A percentile compares a stretch with the other conserved stretches of the same genome.
Conservation (phyloP, 35 echinoderm and acorn worm genomes). For the Hemicentrotus pulcherrimus region DNA sequence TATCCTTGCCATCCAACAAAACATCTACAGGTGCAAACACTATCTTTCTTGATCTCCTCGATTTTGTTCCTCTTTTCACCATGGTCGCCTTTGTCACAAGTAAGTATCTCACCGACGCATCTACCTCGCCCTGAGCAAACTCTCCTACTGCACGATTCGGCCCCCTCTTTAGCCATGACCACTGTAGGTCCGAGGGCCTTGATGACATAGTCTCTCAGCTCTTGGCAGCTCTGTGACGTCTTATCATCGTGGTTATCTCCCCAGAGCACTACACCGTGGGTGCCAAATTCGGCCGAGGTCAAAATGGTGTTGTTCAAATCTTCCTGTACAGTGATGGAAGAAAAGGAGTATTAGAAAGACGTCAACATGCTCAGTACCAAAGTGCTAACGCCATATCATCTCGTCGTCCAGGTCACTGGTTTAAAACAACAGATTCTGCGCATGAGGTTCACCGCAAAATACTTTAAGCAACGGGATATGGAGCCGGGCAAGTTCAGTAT, state of each 20-base stretch:
- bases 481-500: too few relatives aligned
- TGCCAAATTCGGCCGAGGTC: background rate
- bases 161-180: background rate
- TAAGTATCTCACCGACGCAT: background rate
- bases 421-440: too few relatives aligned
- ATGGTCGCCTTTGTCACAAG: background rate
- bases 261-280: background rate
- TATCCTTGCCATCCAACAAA: background rate
- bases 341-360: too few relatives aligned
- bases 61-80: background rate
- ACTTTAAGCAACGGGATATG: too few relatives aligned
- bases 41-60: background rate
- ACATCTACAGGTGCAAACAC: background rate
- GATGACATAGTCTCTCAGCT: background rate
- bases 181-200: background rate
- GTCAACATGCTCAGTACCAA: too few relatives aligned
- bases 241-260: background rate
- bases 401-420: too few relatives aligned
- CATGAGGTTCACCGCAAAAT: too few relatives aligned
- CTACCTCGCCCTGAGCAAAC: background rate
- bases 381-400: too few relatives aligned
- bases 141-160: background rate
- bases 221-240: background rate
- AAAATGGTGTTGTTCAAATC: background rate
- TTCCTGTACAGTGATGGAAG: background rate